Percentiles rank a stretch among this genome's conserved stretches.
phyloP scores from a whole-genome alignment of 2,113 vertebrate species.

The Paralichthys olivaceus region DNA sequence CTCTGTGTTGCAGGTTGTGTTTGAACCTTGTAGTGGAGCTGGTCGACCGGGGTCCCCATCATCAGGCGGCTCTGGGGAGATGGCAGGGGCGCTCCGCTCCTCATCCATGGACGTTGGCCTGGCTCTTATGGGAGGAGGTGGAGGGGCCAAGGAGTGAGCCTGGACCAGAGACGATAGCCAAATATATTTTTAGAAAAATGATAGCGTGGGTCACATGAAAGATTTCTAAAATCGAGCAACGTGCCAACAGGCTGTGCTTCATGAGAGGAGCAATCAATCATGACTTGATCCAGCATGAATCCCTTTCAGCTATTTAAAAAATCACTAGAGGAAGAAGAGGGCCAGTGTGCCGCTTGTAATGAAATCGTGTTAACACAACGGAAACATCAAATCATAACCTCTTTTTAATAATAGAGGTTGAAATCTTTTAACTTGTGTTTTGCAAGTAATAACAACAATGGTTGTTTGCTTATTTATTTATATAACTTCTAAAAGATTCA shows the following conservation, averaged over 20 bases:
- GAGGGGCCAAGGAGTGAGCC: constrained; percentile 57
- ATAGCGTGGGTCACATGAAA: constrained; percentile 5
- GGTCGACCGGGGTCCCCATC: constrained; percentile 54
- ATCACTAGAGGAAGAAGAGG: constrained; percentile 14
- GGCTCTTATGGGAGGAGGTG: constrained; percentile 62
- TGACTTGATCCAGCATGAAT: constrained; percentile 40
- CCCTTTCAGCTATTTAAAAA: constrained; percentile 35
- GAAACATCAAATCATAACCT: constrained; percentile 14
- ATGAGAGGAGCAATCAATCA: constrained; percentile 16
- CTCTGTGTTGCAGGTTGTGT: constrained; percentile 31
- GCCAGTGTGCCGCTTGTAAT: background rate
- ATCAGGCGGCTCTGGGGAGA: constrained; percentile 70
- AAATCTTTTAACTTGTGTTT: constrained; percentile 2
- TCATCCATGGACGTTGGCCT: constrained; percentile 76
- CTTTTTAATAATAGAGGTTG: constrained; percentile 13
- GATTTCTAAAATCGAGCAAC: constrained; percentile 23
- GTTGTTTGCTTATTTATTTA: background rate
- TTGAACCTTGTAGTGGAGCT: constrained; percentile 19
- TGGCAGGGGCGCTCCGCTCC: constrained; percentile 70
- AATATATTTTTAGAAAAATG: constrained; percentile 3
- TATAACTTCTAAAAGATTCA: background rate
- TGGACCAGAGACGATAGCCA: constrained; percentile 17
- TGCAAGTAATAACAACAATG: background rate
- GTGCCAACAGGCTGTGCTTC: background rate
- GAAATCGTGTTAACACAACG: constrained; percentile 22